Conservation (phyloP, 2,113 vertebrate species). For the Eupsittula cactorum region DNA sequence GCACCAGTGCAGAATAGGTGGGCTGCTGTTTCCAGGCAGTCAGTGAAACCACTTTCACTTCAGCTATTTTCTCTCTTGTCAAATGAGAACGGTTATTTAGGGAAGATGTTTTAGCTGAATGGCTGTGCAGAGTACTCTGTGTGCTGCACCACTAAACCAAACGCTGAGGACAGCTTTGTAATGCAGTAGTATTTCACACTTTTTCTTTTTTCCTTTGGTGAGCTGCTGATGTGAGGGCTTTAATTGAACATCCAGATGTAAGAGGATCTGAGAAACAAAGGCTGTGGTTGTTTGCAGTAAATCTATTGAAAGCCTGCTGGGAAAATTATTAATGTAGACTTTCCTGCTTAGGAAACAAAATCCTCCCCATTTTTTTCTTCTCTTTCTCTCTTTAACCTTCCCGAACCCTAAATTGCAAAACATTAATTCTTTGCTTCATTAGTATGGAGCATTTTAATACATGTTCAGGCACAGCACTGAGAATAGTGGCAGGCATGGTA, state of each 20-base stretch:
- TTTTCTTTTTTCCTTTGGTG: constrained; percentile 31
- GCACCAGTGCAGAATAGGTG: neutral
- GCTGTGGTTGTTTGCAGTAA: constrained; percentile 73
- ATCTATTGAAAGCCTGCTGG: constrained; percentile 78
- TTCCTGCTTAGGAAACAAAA: constrained; percentile 80
- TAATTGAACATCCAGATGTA: constrained; percentile 73
- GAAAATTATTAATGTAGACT: constrained; percentile 83
- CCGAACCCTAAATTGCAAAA: constrained; percentile 56
- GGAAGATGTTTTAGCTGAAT: neutral
- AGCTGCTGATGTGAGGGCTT: constrained; percentile 75
- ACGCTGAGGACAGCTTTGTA: constrained; percentile 42
- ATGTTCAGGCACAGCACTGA: constrained; percentile 67
- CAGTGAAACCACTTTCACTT: neutral
- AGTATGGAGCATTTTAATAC: constrained; percentile 65
- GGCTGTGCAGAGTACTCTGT: neutral
- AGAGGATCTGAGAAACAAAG: constrained; percentile 84
- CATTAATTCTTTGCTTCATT: constrained; percentile 76
- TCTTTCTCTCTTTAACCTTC: neutral
- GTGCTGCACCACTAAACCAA: neutral
- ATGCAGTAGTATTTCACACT: neutral
- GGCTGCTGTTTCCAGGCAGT: neutral
- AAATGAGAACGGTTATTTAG: neutral
- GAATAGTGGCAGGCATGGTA: neutral
- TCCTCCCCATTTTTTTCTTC: constrained; percentile 62
- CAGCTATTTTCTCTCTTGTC: neutral